Base-by-base conservation (phyloP, 1,140 invertebrate genomes). In the Ridgeia piscesae region DNA sequence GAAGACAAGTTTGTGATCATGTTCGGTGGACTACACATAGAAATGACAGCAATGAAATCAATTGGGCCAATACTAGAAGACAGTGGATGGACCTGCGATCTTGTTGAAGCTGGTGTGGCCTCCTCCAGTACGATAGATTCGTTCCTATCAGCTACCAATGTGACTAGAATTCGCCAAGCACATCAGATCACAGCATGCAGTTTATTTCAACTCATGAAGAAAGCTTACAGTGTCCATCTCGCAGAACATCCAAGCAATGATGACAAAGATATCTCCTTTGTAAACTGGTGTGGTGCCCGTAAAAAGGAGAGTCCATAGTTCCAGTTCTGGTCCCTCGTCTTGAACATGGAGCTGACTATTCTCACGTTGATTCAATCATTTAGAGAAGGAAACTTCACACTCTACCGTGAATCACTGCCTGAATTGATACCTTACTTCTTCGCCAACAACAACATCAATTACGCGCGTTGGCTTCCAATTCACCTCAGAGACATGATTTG, bases 1-100 rank as follows among this genome's bases (percentile, higher is more conserved):
- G 94, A 94, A 88, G 93, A 94, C n/a, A 91, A 92, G 91, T 93
- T 93, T 92, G 88, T 94, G 1, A 93, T 94, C 33, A 94, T 94
- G 94, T 58, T 94, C 33, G 94, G 94, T 34, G 94, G 93, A n/a
- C 92, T 94, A 31, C 94, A 94, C 91, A 93, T 93, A 34, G 94
- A 94, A 91, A 94, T 94, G 93, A 92, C 94, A 8, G 27, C 93
- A 34, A 88, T 91, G 91, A 94, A 92, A 27, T 92, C 92, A 34
- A 34, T 94, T 88, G 94, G 94, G 35, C 50, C 92, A 35, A 42
- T 94, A 6, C 91, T 94, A 27, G 89, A 94, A 1, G 94, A 89
- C 31, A 93, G 91, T 93, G 93, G 93, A 50, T 94, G 94, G 93
- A 93, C 93, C 9, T 27, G 34, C 8, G 91, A 34, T 17, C 91